Evolutionary conservation across 2,113 vertebrate species (phyloP), one percentile per base, ranked within the genome.

Genomic region (Datnioides undecimradiatus): DNA sequence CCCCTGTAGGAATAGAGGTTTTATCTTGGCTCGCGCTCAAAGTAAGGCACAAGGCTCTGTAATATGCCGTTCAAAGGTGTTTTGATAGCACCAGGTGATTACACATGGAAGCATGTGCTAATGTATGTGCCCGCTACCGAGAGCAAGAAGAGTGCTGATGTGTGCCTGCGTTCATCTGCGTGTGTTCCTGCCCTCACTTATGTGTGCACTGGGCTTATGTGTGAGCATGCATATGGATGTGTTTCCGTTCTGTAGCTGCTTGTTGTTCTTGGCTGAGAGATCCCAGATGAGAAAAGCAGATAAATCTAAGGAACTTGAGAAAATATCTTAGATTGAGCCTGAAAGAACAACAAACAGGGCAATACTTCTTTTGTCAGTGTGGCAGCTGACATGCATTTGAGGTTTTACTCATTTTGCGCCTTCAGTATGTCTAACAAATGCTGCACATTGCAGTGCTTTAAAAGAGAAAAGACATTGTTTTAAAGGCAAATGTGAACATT

Each of bases 261-360:
- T 91, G 86, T 80, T 88, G 59, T 73, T 91, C 63, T 91, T 90
- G 83, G 79, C 79, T 14, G 73, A 76, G 60, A 78, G 64, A 73
- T 64, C 60, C 58, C 54, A 83, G 86, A 92, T 92, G 83, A 84
- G 78, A 84, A 85, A 83, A 87, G 69, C 78, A 88, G 88, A 92
- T 88, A 89, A 36, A 87, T 82, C 43, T 75, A 82, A 76, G 69
- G 59, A 88, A 78, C 72, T 45, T 66, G 75, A 77, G 63, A 67
- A 78, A 48, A 78, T 68, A 74, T 58, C 78, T 73, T 73, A 72
- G 41, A 83, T 82, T 63, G 74, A 79, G 68, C 57, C 72, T 76
- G 73, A 36, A 81, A 90, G 63, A 84, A 68, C 84, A 85, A 89
- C 69, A 88, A 89, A 89, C 54, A 82, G 46, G 34, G 64, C 52